A percentile compares a stretch with the other conserved stretches of the same genome.
Evolutionary conservation across 92 coral and sea anemone genomes (phyloP).

Genomic region (Plumapathes pennacea): DNA sequence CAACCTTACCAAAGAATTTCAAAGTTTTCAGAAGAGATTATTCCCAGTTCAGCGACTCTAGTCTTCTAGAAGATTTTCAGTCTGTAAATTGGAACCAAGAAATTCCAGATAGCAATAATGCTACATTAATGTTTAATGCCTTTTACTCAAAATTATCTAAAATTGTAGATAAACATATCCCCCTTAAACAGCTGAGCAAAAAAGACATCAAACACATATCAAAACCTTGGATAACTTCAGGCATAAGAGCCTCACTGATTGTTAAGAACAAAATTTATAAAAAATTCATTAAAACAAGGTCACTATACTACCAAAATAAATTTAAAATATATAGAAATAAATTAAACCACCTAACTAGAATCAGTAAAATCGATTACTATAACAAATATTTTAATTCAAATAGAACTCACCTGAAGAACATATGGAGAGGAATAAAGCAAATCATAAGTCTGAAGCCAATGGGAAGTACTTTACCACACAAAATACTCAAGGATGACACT

Average conservation of each 20-base stretch:
- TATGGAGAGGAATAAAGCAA: conserved; percentile 45
- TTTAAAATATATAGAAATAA: conserved; percentile 37
- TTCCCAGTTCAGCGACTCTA: conserved; percentile 25
- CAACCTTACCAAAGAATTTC: conserved; percentile 21
- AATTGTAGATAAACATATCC: conserved; percentile 44
- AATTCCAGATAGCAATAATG: conserved; percentile 13
- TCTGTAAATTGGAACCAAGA: conserved; percentile 17
- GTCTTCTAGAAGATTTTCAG: conserved; percentile 12
- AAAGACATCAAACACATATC: conserved; percentile 31
- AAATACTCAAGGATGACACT: not conserved
- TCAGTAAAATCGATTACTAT: conserved; percentile 26
- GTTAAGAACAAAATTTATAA: conserved; percentile 18
- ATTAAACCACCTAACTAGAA: conserved; percentile 23
- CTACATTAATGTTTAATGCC: conserved; percentile 30
- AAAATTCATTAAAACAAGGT: conserved; percentile 15
- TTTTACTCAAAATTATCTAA: conserved; percentile 42
- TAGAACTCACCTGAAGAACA: conserved; percentile 6
- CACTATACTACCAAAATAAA: conserved; percentile 16
- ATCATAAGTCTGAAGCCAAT: conserved; percentile 12
- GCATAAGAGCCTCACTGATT: conserved; percentile 25
- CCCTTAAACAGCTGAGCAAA: conserved; percentile 23
- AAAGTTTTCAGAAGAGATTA: conserved; percentile 31
- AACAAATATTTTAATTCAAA: conserved; percentile 23
- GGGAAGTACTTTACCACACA: not conserved
- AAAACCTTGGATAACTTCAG: conserved; percentile 59